A percentile compares a stretch with the other conserved stretches of the same genome.
phyloP scores from a whole-genome alignment of 2,888 invertebrate species.

The Campopleginae sp. region DNA sequence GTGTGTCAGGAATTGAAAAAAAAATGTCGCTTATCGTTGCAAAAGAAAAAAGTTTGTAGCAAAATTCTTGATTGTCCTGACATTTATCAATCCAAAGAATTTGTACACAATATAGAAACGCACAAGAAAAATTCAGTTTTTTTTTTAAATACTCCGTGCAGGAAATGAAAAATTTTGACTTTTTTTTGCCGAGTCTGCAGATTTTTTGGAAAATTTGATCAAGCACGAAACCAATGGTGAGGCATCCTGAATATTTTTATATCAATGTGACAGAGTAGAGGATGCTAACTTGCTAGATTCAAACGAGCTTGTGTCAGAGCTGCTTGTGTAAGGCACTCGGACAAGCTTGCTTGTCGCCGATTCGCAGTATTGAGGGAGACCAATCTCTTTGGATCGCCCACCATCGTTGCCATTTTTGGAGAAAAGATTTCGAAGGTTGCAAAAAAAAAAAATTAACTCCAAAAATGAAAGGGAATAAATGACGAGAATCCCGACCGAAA shows the following conservation, averaged over 20 bases:
- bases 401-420: constrained; percentile 75
- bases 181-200: neutral
- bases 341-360: constrained; percentile 78
- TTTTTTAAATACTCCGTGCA: too few relatives aligned
- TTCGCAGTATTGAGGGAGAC: constrained; percentile 75
- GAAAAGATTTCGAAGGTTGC: neutral
- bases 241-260: neutral
- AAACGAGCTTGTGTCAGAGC: constrained; percentile 81
- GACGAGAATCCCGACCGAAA: neutral
- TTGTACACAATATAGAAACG: too few relatives aligned
- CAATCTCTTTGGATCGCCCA: constrained; percentile 76
- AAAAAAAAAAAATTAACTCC: constrained; percentile 25
- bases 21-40: too few relatives aligned
- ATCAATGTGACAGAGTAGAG: constrained; percentile 11
- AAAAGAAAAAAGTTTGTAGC: too few relatives aligned
- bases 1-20: too few relatives aligned
- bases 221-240: neutral
- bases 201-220: constrained; percentile 11
- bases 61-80: too few relatives aligned
- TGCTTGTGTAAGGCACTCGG: constrained; percentile 81
- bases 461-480: neutral
- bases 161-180: too few relatives aligned
- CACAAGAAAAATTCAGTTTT: too few relatives aligned
- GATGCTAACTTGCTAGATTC: constrained; percentile 81
- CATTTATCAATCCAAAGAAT: too few relatives aligned